These are phyloP conservation scores for Alviniconcha marisindica DNA, from an alignment of 1,140 invertebrate species.

Conservation along the genomic window DNA sequence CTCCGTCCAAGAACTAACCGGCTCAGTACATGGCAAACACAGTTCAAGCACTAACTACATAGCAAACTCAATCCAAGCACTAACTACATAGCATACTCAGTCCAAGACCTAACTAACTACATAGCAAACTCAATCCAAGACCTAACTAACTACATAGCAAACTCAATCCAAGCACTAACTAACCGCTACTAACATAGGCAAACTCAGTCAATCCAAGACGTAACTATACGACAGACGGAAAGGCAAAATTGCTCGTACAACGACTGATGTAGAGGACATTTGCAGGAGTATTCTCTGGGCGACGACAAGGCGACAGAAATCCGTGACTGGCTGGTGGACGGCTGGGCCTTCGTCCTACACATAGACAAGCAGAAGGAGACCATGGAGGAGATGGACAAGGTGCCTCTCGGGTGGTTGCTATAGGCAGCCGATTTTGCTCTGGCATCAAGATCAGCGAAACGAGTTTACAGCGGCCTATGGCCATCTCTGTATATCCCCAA, in stretches of 20 bases:
- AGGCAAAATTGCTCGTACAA: background rate
- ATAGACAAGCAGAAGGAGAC: constrained; percentile 26
- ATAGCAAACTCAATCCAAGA: too few relatives aligned
- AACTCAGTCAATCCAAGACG: too few relatives aligned
- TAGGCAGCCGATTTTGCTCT: constrained; percentile 6
- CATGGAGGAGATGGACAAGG: constrained; percentile 26
- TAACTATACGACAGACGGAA: background rate
- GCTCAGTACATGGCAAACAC: too few relatives aligned
- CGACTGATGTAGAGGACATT: background rate
- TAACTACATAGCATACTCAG: too few relatives aligned
- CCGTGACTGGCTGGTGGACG: constrained; percentile 44
- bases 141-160: too few relatives aligned
- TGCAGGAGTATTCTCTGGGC: constrained; percentile 37
- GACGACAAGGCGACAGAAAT: constrained; percentile 39
- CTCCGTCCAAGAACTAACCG: too few relatives aligned
- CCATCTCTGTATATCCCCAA: constrained; percentile 31
- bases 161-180: too few relatives aligned
- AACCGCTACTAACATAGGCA: too few relatives aligned
- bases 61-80: too few relatives aligned
- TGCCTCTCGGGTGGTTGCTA: constrained; percentile 39
- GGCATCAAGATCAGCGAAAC: constrained; percentile 42
- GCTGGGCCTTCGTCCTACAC: constrained; percentile 40
- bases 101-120: too few relatives aligned
- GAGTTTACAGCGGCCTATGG: constrained; percentile 36
- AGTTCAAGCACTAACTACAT: too few relatives aligned